Conservation (phyloP, 2,888 invertebrate species). For the Pherbina coryleti region DNA sequence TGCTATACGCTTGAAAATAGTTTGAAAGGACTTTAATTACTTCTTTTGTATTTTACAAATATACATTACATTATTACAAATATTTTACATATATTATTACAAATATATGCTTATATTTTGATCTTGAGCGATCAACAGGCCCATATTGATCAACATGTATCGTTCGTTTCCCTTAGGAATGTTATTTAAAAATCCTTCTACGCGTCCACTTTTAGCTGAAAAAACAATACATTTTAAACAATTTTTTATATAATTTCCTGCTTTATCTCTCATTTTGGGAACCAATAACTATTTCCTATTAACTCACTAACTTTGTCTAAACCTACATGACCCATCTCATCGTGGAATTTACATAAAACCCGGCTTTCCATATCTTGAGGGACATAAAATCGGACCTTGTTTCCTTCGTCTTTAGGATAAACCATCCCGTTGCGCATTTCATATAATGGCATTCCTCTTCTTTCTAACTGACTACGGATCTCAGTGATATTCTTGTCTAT, state of each 20-base stretch:
- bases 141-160: conserved; percentile 35
- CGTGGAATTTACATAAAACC: conserved; percentile 30
- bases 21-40: conserved; percentile 22
- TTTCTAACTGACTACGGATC: no score
- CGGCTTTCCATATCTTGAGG: conserved; percentile 25
- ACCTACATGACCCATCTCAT: conserved; percentile 28
- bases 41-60: conserved; percentile 22
- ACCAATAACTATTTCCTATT: conserved; percentile 36
- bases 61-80: conserved; percentile 25
- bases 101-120: not conserved
- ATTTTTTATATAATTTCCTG: conserved; percentile 21
- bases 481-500: no score
- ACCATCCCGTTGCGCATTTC: no score
- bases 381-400: no score
- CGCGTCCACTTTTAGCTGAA: conserved; percentile 25
- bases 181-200: conserved; percentile 33
- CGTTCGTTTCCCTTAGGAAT: conserved; percentile 25
- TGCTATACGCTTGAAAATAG: conserved; percentile 36
- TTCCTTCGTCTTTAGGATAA: no score
- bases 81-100: conserved; percentile 24
- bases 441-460: no score
- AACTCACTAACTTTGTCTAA: conserved; percentile 28
- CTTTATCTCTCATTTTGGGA: conserved; percentile 20
- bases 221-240: conserved; percentile 32
- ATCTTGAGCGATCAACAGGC: no score